Evolutionary conservation across 2,888 invertebrate species (phyloP), one percentile per base, ranked within the genome.

Genomic region (Hipparchia sbordonii): DNA sequence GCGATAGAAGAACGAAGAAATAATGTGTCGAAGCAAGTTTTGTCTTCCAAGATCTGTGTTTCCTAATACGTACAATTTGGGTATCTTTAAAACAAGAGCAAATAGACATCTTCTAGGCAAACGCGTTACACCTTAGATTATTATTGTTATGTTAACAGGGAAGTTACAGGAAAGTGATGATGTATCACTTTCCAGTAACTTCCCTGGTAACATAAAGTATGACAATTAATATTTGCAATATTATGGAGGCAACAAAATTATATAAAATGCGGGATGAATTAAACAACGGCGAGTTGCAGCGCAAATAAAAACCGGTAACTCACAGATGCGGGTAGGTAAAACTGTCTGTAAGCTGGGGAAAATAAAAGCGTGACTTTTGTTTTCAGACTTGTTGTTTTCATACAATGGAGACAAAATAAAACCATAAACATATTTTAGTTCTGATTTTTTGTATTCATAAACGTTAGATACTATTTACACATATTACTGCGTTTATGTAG

Each of bases 281-380:
- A 45, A 60, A 23, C 60, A 7, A 52, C 45, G 39, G 39, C 9
- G 60, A 2, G 8, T 59, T 60, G 45, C 60, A 62, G 13, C 46
- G 45, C 46, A 13, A 45, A 62, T 13, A 62, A 62, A 62, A 62
- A 45, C 62, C n/a, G 46, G n/a, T n/a, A 46, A 13, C 61, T n/a
- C 12, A 46, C 46, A 8, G 39, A 46, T 46, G 39, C 10, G 39
- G n/a, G 62, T 12, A 23, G 45, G 45, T 39, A 12, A 10, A 45
- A 10, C 45, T 60, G 45, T 60, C 39, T 4, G 39, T 39, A 39
- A 39, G 23, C 39, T 5, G 4, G 10, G 10, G 45, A 23, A 39
- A 10, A 23, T 23, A 60, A 60, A 60, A 60, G 4, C 23, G 3
- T 59, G 23, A 59, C 59, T 45, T 60, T 39, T 45, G 2, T 60